These are phyloP conservation scores for Gallinago nigripennis DNA, from an alignment of 2,797 vertebrate genomes.

Conservation along the genomic window DNA sequence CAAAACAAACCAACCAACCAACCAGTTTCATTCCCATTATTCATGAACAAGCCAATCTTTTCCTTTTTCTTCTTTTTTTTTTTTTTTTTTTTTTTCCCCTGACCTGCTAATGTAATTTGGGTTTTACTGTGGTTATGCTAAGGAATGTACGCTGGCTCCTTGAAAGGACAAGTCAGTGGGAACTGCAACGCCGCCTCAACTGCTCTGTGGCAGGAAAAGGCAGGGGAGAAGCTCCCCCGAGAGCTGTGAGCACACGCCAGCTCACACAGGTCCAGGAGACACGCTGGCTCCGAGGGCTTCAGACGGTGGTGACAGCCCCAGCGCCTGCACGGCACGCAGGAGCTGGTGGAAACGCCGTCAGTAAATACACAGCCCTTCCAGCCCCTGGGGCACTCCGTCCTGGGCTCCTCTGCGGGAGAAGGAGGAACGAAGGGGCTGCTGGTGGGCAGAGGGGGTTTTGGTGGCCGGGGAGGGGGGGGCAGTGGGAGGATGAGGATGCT, in stretches of 20 bases:
- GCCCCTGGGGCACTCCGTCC: not conserved
- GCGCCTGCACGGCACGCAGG: not conserved
- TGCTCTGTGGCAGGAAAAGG: not conserved
- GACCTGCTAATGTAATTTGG: not conserved
- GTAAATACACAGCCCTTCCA: not conserved
- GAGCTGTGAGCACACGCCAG: not conserved
- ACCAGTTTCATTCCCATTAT: not conserved
- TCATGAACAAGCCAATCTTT: not conserved
- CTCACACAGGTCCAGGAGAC: not conserved
- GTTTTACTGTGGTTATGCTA: not conserved
- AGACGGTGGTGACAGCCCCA: not conserved
- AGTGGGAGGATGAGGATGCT: not conserved
- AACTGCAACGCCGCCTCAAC: not conserved
- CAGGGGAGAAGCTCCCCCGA: not conserved
- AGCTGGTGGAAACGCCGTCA: not conserved
- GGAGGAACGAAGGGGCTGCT: not conserved
- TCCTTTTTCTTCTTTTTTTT: not conserved
- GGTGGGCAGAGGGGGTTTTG: not conserved
- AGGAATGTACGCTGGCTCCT: not conserved
- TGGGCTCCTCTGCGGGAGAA: not conserved
- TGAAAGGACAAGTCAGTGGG: not conserved
- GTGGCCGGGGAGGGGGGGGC: not conserved
- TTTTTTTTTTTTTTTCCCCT: not conserved
- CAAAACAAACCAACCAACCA: not conserved
- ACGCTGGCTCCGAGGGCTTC: not conserved